phyloP scores from a whole-genome alignment of 64 coral and sea anemone species.

The Exaiptasia diaphana region DNA sequence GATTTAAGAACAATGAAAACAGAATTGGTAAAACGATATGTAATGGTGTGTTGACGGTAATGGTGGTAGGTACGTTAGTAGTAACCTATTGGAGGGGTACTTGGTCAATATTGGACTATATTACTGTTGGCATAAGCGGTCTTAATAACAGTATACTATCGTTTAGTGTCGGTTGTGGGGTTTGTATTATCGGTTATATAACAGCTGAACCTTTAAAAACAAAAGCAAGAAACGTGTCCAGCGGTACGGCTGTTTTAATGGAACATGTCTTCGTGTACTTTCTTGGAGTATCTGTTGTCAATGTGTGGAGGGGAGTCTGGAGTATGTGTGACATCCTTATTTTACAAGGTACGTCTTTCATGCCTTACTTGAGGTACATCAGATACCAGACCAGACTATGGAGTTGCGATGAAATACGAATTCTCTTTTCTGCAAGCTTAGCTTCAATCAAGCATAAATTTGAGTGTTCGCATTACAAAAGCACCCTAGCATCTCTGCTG shows the following conservation, averaged over 20 bases:
- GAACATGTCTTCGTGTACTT: conserved; percentile 40
- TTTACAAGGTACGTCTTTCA: conserved; percentile 9
- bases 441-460: neutral
- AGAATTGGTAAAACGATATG: neutral
- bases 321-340: conserved; percentile 3
- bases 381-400: neutral
- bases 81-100: conserved; percentile 55
- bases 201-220: neutral
- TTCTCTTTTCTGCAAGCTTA: too few relatives aligned
- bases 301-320: conserved; percentile 32
- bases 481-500: too few relatives aligned
- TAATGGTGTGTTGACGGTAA: conserved; percentile 9
- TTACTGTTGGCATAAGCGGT: neutral
- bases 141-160: neutral
- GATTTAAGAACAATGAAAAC: neutral
- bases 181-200: neutral
- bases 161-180: neutral
- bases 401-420: neutral
- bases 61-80: neutral
- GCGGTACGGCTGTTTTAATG: neutral
- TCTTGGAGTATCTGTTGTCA: conserved; percentile 16
- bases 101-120: neutral
- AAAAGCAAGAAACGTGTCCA: neutral
- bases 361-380: neutral
- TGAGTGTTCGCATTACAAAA: neutral